phyloP scores from a whole-genome alignment of 2,888 invertebrate genomes.

The Halocaridina rubra region DNA sequence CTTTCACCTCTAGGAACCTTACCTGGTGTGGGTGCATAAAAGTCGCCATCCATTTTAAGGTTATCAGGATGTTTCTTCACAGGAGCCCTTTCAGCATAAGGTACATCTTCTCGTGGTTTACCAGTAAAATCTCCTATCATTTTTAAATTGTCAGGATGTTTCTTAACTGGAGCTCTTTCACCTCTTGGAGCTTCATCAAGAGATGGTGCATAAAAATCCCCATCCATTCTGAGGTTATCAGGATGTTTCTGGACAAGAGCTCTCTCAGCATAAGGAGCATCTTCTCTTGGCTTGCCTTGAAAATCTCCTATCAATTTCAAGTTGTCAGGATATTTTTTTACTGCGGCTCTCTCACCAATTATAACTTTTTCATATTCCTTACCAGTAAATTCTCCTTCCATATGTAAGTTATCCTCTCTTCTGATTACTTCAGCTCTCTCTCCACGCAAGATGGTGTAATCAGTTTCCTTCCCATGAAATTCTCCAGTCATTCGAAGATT shows the following conservation, averaged over 20 bases:
- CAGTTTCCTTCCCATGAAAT: slow-evolving; percentile 72
- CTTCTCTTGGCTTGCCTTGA: slow-evolving; percentile 28
- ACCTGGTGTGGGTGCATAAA: slow-evolving; percentile 64
- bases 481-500: slow-evolving; percentile 69
- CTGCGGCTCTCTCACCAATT: slow-evolving; percentile 34
- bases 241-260: slow-evolving; percentile 51
- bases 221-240: slow-evolving; percentile 58
- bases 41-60: slow-evolving; percentile 76
- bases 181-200: slow-evolving; percentile 63
- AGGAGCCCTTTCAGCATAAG: slow-evolving; percentile 69
- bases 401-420: slow-evolving; percentile 67
- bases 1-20: slow-evolving; percentile 70
- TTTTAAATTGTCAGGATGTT: slow-evolving; percentile 69
- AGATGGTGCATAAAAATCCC: slow-evolving; percentile 51
- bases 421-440: slow-evolving; percentile 64
- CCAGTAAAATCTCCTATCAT: slow-evolving; percentile 71
- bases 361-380: slow-evolving; percentile 19
- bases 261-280: slow-evolving; percentile 34
- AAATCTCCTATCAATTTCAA: slow-evolving; percentile 55
- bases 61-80: slow-evolving; percentile 69
- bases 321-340: slow-evolving; percentile 63
- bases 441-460: slow-evolving; percentile 32
- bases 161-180: slow-evolving; percentile 50
- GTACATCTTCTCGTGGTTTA: slow-evolving; percentile 66
- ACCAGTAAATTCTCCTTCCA: slow-evolving; percentile 47